Percentiles rank a stretch among this genome's conserved stretches.
Conservation (phyloP, 2,797 vertebrate genomes). For the Botia kubotai region DNA sequence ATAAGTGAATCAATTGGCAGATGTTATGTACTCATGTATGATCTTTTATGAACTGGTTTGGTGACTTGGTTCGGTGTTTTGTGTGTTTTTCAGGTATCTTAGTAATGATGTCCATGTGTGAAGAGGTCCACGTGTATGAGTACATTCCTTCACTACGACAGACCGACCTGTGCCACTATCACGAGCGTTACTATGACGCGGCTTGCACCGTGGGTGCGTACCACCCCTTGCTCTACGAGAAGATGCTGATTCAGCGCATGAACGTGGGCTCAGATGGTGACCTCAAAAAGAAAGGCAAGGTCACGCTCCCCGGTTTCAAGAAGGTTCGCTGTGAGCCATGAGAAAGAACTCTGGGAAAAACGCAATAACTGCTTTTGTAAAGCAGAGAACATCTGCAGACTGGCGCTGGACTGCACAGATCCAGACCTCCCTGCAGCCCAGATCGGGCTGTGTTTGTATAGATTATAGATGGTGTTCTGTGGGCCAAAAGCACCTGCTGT, state of each 20-base stretch:
- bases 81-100: conserved; percentile 84
- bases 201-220: conserved; percentile 97
- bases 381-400: conserved; percentile 24
- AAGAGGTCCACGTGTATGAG: conserved; percentile 92
- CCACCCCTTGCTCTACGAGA: conserved; percentile 96
- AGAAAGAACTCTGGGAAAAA: conserved; percentile 52
- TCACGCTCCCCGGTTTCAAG: conserved; percentile 89
- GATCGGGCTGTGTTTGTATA: conserved; percentile 4
- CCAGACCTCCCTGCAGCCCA: neutral
- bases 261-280: conserved; percentile 86
- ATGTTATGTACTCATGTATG: no score
- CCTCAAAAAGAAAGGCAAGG: conserved; percentile 88
- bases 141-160: conserved; percentile 94
- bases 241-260: conserved; percentile 91
- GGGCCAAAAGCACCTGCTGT: conserved; percentile 49
- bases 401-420: neutral
- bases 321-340: conserved; percentile 82
- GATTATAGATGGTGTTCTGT: conserved; percentile 13
- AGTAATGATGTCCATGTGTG: conserved; percentile 95
- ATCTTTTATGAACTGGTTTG: no score
- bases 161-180: conserved; percentile 97
- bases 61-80: conserved; percentile 20
- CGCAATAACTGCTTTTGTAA: conserved; percentile 48
- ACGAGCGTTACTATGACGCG: conserved; percentile 92
- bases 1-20: no score